Evolutionary conservation across 2,797 vertebrate genomes (phyloP).

Genomic region (Pogonophryne albipinna): DNA sequence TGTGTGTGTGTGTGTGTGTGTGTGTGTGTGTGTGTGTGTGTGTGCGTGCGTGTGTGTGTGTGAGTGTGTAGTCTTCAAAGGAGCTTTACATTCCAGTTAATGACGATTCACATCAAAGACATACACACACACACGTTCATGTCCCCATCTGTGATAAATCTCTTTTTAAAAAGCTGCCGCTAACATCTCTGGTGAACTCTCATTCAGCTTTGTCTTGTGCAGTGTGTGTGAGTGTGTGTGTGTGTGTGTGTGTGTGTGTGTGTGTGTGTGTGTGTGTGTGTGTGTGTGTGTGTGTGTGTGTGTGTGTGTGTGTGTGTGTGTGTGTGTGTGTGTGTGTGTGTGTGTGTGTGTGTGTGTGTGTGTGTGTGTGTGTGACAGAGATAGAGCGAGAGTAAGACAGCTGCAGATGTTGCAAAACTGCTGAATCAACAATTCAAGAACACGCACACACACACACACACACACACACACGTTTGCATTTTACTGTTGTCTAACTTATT

Average conservation of each 20-base stretch:
- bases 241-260: background rate
- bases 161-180: conserved; percentile 16
- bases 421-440: conserved; percentile 34
- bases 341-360: background rate
- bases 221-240: conserved; percentile 10
- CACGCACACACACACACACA: conserved; percentile 11
- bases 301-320: background rate
- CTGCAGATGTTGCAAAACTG: conserved; percentile 54
- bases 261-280: conserved; percentile 5
- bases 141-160: conserved; percentile 57
- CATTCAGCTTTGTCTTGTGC: conserved; percentile 29
- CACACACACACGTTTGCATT: background rate
- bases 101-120: conserved; percentile 66
- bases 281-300: conserved; percentile 2
- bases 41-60: conserved; percentile 18
- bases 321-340: background rate
- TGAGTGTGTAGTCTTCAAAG: conserved; percentile 62
- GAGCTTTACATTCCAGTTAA: conserved; percentile 63
- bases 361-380: background rate
- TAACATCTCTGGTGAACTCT: conserved; percentile 32
- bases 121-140: conserved; percentile 31
- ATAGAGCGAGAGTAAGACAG: conserved; percentile 8
- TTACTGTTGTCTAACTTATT: no score
- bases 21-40: conserved; percentile 1
- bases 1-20: conserved; percentile 18